These are phyloP conservation scores for Heliocidaris erythrogramma DNA, from an alignment of 35 echinoderm and acorn worm species.

Conservation along the genomic window DNA sequence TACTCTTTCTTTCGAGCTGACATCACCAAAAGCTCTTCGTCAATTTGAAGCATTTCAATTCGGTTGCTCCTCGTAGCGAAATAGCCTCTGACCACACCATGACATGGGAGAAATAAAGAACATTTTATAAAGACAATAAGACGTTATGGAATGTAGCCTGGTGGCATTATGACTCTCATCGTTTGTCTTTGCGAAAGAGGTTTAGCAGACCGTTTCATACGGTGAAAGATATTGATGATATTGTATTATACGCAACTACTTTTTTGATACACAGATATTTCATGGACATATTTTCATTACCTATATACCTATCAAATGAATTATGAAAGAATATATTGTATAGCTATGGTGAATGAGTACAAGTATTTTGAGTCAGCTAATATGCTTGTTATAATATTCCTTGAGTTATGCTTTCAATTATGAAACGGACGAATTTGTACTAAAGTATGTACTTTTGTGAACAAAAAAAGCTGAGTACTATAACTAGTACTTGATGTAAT, in stretches of 20 bases:
- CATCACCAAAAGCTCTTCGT: not conserved
- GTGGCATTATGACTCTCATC: not conserved
- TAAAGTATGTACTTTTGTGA: too few species aligned
- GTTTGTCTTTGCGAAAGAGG: not conserved
- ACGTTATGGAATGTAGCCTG: not conserved
- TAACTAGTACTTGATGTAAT: too few species aligned
- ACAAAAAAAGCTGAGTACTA: too few species aligned
- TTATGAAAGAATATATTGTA: conserved; percentile 33
- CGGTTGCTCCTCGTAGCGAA: not conserved
- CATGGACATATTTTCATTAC: conserved; percentile 39
- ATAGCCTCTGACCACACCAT: not conserved
- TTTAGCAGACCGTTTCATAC: not conserved
- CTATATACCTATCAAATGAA: conserved; percentile 28
- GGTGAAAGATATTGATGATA: not conserved
- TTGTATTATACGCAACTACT: conserved; percentile 38
- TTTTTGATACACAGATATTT: conserved; percentile 33
- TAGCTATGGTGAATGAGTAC: conserved; percentile 8
- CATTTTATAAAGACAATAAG: not conserved
- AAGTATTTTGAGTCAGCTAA: not conserved
- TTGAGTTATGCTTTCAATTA: not conserved
- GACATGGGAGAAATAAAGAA: not conserved
- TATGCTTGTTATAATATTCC: not conserved
- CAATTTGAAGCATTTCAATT: not conserved
- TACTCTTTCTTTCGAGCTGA: not conserved
- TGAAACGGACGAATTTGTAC: too few species aligned